Evolutionary conservation across 2,888 invertebrate genomes (phyloP).

Genomic region (Camptogramma bilineatum): DNA sequence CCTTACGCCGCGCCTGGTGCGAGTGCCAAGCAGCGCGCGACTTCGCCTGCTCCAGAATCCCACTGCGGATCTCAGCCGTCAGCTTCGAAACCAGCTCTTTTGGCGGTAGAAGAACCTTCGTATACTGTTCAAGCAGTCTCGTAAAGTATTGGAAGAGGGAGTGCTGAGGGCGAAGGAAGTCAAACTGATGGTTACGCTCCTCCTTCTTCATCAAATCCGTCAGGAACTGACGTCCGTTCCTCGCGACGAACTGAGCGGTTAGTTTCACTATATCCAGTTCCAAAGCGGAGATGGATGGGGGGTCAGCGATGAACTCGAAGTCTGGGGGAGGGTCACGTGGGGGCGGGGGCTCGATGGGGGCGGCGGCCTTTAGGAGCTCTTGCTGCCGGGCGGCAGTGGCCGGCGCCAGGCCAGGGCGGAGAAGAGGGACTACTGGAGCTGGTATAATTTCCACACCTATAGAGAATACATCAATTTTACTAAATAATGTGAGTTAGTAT

Average conservation of each 20-base stretch:
- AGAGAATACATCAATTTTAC: no score
- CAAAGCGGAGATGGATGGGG: slow-evolving; percentile 98
- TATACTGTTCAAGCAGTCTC: slow-evolving; percentile 98
- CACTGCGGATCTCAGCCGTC: slow-evolving; percentile 90
- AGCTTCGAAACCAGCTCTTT: slow-evolving; percentile 94
- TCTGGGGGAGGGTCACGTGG: slow-evolving; percentile 96
- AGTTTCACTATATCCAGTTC: slow-evolving; percentile 99
- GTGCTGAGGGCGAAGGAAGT: slow-evolving; percentile 99
- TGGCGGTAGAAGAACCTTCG: slow-evolving; percentile 97
- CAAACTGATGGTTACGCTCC: slow-evolving; percentile 99
- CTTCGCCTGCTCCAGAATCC: slow-evolving; percentile 93
- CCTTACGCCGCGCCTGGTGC: slow-evolving; percentile 96
- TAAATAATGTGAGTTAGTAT: no score
- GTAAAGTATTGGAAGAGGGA: slow-evolving; percentile 99
- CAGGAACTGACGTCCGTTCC: slow-evolving; percentile 98
- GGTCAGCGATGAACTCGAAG: slow-evolving; percentile 98
- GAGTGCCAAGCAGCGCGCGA: slow-evolving; percentile 98
- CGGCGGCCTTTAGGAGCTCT: slow-evolving; percentile 94
- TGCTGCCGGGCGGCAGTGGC: slow-evolving; percentile 94
- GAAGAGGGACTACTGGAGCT: slow-evolving; percentile 46
- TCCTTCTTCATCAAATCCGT: slow-evolving; percentile 99
- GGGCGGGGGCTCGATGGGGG: slow-evolving; percentile 93
- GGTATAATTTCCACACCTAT: slow-evolving; percentile 59
- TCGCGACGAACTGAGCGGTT: slow-evolving; percentile 99
- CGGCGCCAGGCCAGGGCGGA: slow-evolving; percentile 87